Evolutionary conservation across 2,888 invertebrate genomes (phyloP).

Genomic region (Andrena hattorfiana): DNA sequence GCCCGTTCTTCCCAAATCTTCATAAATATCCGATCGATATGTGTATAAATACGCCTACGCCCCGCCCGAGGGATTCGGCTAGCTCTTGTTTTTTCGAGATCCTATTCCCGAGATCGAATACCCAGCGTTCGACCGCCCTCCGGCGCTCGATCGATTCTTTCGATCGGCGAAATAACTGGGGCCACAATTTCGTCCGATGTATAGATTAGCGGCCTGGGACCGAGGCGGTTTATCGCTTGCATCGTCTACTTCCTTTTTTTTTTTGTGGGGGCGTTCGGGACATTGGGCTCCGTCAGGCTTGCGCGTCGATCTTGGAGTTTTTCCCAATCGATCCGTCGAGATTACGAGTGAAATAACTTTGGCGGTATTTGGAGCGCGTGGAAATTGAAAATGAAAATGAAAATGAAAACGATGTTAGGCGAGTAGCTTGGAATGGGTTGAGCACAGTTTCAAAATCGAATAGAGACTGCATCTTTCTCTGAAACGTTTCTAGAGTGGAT

Average conservation of each 20-base stretch:
- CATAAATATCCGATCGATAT: constrained; percentile 79
- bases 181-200: constrained; percentile 58
- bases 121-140: constrained; percentile 59
- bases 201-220: constrained; percentile 49
- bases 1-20: constrained; percentile 80
- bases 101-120: constrained; percentile 61
- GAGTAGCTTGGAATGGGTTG: neutral
- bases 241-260: neutral
- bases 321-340: neutral
- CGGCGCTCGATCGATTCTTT: constrained; percentile 56
- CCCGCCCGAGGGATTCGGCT: constrained; percentile 35
- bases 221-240: constrained; percentile 10
- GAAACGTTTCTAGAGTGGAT: neutral
- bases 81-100: constrained; percentile 47
- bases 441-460: neutral
- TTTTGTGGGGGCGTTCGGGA: neutral
- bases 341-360: neutral
- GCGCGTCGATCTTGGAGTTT: neutral
- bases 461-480: neutral
- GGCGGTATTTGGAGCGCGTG: neutral
- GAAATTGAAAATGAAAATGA: neutral
- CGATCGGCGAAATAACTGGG: constrained; percentile 52
- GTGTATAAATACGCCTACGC: constrained; percentile 58
- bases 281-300: neutral
- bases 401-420: neutral